Evolutionary conservation across 1,140 invertebrate species (phyloP).

Genomic region (Macrobrachium nipponense): DNA sequence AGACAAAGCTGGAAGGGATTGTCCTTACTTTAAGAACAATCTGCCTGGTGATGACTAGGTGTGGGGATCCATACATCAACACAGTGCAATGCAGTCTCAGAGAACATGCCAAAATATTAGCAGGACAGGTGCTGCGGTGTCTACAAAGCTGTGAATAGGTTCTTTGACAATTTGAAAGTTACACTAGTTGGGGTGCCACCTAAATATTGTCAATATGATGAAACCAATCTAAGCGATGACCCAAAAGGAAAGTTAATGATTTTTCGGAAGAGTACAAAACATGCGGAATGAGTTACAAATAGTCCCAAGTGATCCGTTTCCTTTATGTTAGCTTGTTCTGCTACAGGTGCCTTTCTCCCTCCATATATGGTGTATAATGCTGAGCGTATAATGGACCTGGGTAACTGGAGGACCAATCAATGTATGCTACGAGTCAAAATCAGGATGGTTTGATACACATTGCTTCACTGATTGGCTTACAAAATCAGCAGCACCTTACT

Average conservation of each 20-base stretch:
- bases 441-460: slow-evolving; percentile 5
- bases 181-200: too few species aligned
- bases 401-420: not conserved
- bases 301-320: not conserved
- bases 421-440: not conserved
- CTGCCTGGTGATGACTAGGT: too few species aligned
- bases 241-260: slow-evolving; percentile 4
- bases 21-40: too few species aligned
- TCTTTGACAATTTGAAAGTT: too few species aligned
- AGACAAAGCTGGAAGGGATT: too few species aligned
- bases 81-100: too few species aligned
- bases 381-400: not conserved
- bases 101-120: too few species aligned
- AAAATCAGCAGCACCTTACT: not conserved
- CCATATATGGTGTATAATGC: slow-evolving; percentile 11
- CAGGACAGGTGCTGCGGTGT: too few species aligned
- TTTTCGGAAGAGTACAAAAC: slow-evolving; percentile 8
- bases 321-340: slow-evolving; percentile 8
- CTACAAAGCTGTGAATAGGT: too few species aligned
- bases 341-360: not conserved
- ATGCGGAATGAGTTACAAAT: not conserved
- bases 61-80: too few species aligned
- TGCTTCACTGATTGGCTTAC: slow-evolving; percentile 15
- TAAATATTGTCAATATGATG: too few species aligned
- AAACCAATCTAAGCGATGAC: too few species aligned